These are phyloP conservation scores for Xanthia icteritia DNA, from an alignment of 2,888 invertebrate genomes.

Conservation along the genomic window DNA sequence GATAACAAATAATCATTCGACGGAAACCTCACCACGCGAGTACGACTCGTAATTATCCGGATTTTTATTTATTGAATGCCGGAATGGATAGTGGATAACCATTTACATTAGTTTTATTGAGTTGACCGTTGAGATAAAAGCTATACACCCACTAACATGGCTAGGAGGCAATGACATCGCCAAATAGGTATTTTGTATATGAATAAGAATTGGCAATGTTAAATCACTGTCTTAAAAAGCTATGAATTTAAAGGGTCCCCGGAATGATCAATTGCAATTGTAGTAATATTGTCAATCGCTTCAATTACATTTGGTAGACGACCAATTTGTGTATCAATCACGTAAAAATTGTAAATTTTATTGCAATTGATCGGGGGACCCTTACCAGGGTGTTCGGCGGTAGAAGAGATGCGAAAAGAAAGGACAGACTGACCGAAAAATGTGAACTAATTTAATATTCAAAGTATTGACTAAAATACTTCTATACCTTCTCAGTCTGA, in stretches of 20 bases:
- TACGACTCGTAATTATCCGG: neutral
- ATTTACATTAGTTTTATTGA: slow-evolving; percentile 40
- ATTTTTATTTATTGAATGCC: slow-evolving; percentile 11
- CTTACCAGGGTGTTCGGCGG: neutral
- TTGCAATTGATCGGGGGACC: too few relatives aligned
- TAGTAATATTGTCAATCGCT: too few relatives aligned
- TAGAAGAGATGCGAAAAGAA: neutral
- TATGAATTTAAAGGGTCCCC: neutral
- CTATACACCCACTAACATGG: slow-evolving; percentile 12
- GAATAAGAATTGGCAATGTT: slow-evolving; percentile 3
- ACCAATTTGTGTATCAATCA: too few relatives aligned
- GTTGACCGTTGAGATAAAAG: slow-evolving; percentile 23
- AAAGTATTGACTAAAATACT: neutral
- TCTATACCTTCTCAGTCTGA: neutral
- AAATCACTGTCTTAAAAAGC: slow-evolving; percentile 9
- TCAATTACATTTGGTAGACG: too few relatives aligned
- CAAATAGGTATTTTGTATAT: neutral
- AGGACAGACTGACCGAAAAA: neutral
- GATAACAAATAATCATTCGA: too few relatives aligned
- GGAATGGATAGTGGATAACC: slow-evolving; percentile 21
- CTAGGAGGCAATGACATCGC: slow-evolving; percentile 16
- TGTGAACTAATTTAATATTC: neutral
- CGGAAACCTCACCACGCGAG: too few relatives aligned
- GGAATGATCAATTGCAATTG: too few relatives aligned
- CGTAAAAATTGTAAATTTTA: too few relatives aligned